Conservation (phyloP, 2,888 invertebrate genomes). For the Clostera curtula region DNA sequence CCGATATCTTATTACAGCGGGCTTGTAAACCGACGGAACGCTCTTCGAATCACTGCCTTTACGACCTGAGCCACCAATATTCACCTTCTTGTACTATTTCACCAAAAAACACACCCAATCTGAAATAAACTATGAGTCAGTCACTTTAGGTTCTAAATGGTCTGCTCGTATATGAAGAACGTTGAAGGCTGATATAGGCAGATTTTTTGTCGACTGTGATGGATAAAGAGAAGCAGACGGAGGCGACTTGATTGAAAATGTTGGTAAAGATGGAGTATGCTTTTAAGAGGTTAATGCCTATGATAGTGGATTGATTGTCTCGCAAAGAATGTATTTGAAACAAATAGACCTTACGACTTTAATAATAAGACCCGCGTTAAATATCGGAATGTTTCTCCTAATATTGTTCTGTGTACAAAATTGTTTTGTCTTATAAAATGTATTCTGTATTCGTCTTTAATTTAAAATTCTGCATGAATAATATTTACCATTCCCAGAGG, state of each 20-base stretch:
- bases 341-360: too few relatives aligned
- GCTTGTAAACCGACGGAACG: conserved; percentile 59
- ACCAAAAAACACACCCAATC: conserved; percentile 10
- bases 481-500: too few relatives aligned
- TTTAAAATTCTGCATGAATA: too few relatives aligned
- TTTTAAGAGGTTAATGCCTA: conserved; percentile 29
- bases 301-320: too few relatives aligned
- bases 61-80: conserved; percentile 50
- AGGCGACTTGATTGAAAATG: conserved; percentile 52
- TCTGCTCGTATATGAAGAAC: conserved; percentile 12
- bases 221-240: conserved; percentile 43
- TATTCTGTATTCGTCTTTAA: too few relatives aligned
- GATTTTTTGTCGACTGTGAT: conserved; percentile 55
- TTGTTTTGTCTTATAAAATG: too few relatives aligned
- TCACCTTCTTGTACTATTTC: conserved; percentile 44
- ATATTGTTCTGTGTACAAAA: too few relatives aligned
- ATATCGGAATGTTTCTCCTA: too few relatives aligned
- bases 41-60: conserved; percentile 59
- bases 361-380: too few relatives aligned
- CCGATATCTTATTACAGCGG: conserved; percentile 59
- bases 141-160: conserved; percentile 18
- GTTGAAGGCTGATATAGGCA: conserved; percentile 44
- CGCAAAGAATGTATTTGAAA: too few relatives aligned
- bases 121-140: conserved; percentile 24
- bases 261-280: conserved; percentile 36